Base-by-base conservation (phyloP, 2,113 vertebrate genomes). In the Plestiodon gilberti region DNA sequence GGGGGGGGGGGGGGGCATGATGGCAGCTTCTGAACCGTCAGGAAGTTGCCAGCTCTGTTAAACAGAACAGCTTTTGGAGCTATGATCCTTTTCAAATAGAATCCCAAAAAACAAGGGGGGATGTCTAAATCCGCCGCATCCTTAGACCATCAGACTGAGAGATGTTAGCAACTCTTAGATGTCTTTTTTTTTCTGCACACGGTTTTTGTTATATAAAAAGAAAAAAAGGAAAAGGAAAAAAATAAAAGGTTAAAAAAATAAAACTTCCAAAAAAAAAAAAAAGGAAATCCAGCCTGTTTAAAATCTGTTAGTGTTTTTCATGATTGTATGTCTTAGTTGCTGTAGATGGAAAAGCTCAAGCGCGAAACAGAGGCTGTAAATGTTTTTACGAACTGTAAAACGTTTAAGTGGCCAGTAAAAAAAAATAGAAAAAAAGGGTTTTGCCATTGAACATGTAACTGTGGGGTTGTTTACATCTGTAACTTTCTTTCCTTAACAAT, bases 381-480 rank as follows among this genome's bases (percentile, higher is more conserved):
- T 95, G 92, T 93, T 92, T 92, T 94, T 92, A 91, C 91, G 86
- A 92, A 91, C 83, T 95, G 94, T 94, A 93, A 95, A 93, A 88
- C 91, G 90, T 95, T 93, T 87, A 94, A 91, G 92, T 93, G 95
- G 94, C 95, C 94, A 95, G 95, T 95, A 94, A 87, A 93, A 94
- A 86, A 48, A 48, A 48, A 48, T 48, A 75, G 33, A 70, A 70
- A 30, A 73, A 73, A 43, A 35, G 91, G 92, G 89, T 90, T 91
- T 94, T 94, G 90, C 91, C 91, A 83, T 94, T 95, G 83, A 6
- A 85, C 92, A 91, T 94, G 93, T 95, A 94, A 94, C 90, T 88
- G 91, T 95, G 94, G 95, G 92, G 90, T 94, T 94, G 95, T 94
- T 94, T 95, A 94, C 92, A 93, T 93, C 91, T 95, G 93, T 94